Evolutionary conservation across 2,113 vertebrate species (phyloP), one percentile per base, ranked within the genome.

Genomic region (Conger conger): DNA sequence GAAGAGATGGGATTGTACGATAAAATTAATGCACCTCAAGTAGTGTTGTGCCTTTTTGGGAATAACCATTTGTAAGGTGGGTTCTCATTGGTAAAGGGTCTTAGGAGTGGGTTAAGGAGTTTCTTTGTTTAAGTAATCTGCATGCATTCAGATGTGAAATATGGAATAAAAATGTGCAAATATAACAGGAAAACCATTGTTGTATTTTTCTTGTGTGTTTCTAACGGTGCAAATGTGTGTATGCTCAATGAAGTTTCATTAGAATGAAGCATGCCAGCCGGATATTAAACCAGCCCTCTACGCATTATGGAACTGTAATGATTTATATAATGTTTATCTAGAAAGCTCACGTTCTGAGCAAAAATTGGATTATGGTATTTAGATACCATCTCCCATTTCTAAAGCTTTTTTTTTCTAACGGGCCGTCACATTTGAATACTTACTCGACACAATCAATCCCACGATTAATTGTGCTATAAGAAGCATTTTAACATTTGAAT

Each of bases 151-250:
- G 42, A 36, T 81, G 60, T 83, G 57, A 76, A 88, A 87, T 91
- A 85, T 90, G 88, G 88, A 77, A 89, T 89, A 89, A 92, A 93
- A 92, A 63, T 80, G 78, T 63, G 4, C 2, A 63, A 27, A 63
- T 30, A 30, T 33, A 63, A 27, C n/a, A 30, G 27, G 30, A 30
- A 33, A 73, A n/a, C 27, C n/a, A 73, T 11, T 30, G 27, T n/a
- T 30, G 5, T 73, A 11, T 73, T 73, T 73, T 73, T 13, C 68
- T 13, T 73, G 9, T 30, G 0, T 33, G 27, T 13, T 73, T 15
- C 27, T 27, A 63, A 63, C 23, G 57, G 57, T 4, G 23, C 5
- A 73, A 30, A 33, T n/a, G 27, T 73, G 68, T 33, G 0, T 73
- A 27, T 68, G 23, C 23, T 68, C 60, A 68, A n/a, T n/a, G 7